phyloP scores from a whole-genome alignment of 2,113 vertebrate genomes.

The mouse (Mus musculus) region DNA sequence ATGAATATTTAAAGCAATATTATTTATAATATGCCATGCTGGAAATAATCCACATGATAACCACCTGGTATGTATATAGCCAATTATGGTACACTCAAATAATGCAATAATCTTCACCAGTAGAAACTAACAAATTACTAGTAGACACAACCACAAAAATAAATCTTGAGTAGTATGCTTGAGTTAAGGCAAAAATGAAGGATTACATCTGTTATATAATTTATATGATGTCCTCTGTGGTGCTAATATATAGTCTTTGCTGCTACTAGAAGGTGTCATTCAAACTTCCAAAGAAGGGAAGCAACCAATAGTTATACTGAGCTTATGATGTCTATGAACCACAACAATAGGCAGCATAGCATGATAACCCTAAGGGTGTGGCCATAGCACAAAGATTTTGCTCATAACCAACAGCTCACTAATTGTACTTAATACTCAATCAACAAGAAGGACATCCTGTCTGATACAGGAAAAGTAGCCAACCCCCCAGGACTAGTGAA shows the following conservation, averaged over 20 bases:
- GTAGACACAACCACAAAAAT: background rate
- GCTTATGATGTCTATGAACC: background rate
- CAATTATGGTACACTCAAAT: background rate
- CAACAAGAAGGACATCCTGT: background rate
- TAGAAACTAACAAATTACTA: background rate
- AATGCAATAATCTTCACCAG: background rate
- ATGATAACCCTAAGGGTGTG: background rate
- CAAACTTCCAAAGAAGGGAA: background rate
- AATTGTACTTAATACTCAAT: background rate
- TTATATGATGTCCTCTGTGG: background rate
- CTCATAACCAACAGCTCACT: background rate
- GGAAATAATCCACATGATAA: background rate
- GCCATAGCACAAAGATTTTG: background rate
- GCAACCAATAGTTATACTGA: background rate
- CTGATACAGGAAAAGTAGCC: background rate
- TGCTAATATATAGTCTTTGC: background rate
- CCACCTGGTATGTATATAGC: background rate
- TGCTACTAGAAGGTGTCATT: background rate
- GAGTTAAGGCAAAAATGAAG: background rate
- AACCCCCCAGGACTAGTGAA: background rate
- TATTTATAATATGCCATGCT: background rate
- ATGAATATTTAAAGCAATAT: slow-evolving; percentile 7
- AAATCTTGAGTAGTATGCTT: background rate
- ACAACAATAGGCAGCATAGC: background rate
- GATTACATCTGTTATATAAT: background rate